phyloP scores from a whole-genome alignment of 2,888 invertebrate genomes.

The Pediacus dermestoides region DNA sequence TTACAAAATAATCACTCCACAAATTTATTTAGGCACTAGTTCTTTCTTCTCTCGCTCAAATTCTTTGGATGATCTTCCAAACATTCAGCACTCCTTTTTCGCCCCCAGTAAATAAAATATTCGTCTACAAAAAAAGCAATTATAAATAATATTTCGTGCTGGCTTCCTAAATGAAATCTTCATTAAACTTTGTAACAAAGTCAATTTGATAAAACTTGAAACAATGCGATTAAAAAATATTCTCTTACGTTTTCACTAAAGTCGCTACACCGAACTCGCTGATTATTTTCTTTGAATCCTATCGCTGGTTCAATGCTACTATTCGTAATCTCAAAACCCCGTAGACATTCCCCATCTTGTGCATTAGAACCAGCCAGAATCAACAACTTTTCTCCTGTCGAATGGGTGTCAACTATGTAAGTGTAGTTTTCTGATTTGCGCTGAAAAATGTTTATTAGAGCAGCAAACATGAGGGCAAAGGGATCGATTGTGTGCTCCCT shows the following conservation, averaged over 20 bases:
- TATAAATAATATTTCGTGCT: too few relatives aligned
- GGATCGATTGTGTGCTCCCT: too few relatives aligned
- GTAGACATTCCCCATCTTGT: constrained; percentile 58
- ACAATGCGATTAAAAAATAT: constrained; percentile 9
- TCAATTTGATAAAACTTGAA: too few relatives aligned
- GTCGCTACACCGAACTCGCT: constrained; percentile 68
- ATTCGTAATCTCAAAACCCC: constrained; percentile 48
- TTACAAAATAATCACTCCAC: too few relatives aligned
- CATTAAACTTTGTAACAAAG: too few relatives aligned
- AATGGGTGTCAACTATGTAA: constrained; percentile 62
- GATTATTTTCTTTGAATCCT: constrained; percentile 62
- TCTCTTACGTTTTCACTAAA: constrained; percentile 59
- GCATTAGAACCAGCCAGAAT: constrained; percentile 64
- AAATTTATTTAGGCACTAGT: too few relatives aligned
- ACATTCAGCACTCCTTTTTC: too few relatives aligned
- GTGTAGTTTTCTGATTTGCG: constrained; percentile 59
- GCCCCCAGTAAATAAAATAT: too few relatives aligned
- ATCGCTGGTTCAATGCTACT: constrained; percentile 53
- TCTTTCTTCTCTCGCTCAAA: too few relatives aligned
- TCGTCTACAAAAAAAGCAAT: too few relatives aligned
- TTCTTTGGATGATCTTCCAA: too few relatives aligned
- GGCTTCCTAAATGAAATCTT: too few relatives aligned
- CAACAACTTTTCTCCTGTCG: constrained; percentile 51
- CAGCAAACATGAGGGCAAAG: neutral
- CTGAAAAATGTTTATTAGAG: constrained; percentile 46